Conservation (phyloP, 2,888 invertebrate genomes). For the Agrilus biguttatus region DNA sequence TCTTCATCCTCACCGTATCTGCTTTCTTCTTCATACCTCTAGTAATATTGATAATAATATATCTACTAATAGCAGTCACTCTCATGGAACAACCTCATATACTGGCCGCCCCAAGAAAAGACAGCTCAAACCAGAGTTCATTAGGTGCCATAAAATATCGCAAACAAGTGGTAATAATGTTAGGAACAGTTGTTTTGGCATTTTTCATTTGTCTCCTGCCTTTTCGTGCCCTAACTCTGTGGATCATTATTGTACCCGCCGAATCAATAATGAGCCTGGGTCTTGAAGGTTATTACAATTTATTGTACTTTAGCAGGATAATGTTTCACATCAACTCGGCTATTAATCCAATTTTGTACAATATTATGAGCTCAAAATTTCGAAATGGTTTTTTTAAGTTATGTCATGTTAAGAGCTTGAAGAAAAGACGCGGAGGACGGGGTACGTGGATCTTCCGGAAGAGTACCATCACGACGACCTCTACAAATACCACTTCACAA, state of each 20-base stretch:
- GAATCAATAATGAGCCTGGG: constrained; percentile 49
- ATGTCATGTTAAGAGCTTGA: constrained; percentile 31
- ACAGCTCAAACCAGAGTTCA: constrained; percentile 31
- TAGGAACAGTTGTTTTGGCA: constrained; percentile 76
- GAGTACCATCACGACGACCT: constrained; percentile 51
- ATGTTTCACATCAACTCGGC: constrained; percentile 85
- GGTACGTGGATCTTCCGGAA: constrained; percentile 42
- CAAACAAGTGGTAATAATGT: constrained; percentile 75
- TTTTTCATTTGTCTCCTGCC: constrained; percentile 86
- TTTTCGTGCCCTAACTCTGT: constrained; percentile 74
- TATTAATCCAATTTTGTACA: constrained; percentile 82
- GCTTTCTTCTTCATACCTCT: constrained; percentile 78
- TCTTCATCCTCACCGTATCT: constrained; percentile 66
- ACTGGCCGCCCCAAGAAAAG: constrained; percentile 45
- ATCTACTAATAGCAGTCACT: constrained; percentile 74
- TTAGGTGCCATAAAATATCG: constrained; percentile 54
- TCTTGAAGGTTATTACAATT: constrained; percentile 66
- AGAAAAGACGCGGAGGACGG: constrained; percentile 27
- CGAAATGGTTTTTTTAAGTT: constrained; percentile 64
- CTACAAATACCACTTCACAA: constrained; percentile 42
- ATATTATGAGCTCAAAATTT: constrained; percentile 85
- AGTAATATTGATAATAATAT: constrained; percentile 63
- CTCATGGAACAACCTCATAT: constrained; percentile 63
- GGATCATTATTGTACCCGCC: constrained; percentile 67
- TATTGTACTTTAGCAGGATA: constrained; percentile 73